Evolutionary conservation across 1,140 invertebrate genomes (phyloP), one percentile per base, ranked within the genome.

Genomic region (Cherax destructor): DNA sequence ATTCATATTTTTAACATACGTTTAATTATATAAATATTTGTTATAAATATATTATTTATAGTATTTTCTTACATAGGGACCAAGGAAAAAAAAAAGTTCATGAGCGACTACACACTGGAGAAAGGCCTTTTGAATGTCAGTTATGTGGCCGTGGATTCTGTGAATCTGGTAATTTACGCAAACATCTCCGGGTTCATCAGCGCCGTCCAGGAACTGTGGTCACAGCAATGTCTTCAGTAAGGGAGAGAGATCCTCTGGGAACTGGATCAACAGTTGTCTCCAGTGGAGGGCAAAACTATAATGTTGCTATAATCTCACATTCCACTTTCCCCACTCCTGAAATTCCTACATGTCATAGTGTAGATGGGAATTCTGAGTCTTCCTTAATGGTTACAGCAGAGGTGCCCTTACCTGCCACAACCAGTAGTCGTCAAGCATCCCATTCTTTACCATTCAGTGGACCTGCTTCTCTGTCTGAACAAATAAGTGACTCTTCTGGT

Each of bases 91-190:
- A 74, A 16, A 90, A 84, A 59, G 81, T 92, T 9, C 86, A 93
- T 84, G 92, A 91, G 61, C 30, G 89, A 11, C 83, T 91, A 18
- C 89, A 91, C 74, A 91, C 89, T 30, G 89, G 89, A n/a, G 92
- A 93, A 84, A 77, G 92, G 16, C 92, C 92, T 13, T 93, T 92
- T 88, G 88, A 91, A 24, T 93, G 92, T 85, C 78, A 93, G 65
- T 50, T 87, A 47, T 93, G 92, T 83, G 88, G 88, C 6, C 83
- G 91, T 41, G 92, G 92, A 6, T 93, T 93, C 72, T 93, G 92
- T 87, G 92, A 93, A 79, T 92, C 91, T 50, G 92, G 92, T 6
- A 93, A 93, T 50, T 41, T 93, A 50, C 83, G 91, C 21, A 93
- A 92, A 65, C 92, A 93, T 65, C 74, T 93, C 11, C 77, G 91